Evolutionary conservation across 2,113 vertebrate species (phyloP).

Genomic region (Malaclemys terrapin): DNA sequence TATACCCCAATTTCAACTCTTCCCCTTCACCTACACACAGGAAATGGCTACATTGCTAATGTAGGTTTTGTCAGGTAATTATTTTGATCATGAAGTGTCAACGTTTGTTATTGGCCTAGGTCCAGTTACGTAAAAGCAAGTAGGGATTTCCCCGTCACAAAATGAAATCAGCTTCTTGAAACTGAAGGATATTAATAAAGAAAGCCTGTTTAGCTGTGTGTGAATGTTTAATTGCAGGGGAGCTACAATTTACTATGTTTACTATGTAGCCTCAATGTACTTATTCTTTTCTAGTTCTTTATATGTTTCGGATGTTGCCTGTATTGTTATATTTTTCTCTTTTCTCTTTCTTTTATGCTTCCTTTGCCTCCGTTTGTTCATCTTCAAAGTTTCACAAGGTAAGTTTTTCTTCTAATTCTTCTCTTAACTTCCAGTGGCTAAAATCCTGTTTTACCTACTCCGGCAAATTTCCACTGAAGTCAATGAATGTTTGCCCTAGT

Average conservation of each 20-base stretch:
- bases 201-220: neutral
- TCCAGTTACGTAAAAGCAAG: neutral
- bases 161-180: neutral
- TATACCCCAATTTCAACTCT: neutral
- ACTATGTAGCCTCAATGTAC: conserved; percentile 16
- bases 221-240: conserved; percentile 7
- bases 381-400: conserved; percentile 89
- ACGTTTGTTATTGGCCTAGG: accelerated
- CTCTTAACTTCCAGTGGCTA: neutral
- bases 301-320: neutral
- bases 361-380: conserved; percentile 69
- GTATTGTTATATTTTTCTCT: conserved; percentile 70
- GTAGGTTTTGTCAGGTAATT: neutral
- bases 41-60: accelerated
- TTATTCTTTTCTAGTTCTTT: conserved; percentile 48
- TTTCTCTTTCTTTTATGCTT: conserved; percentile 72
- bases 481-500: accelerated
- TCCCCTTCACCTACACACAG: neutral
- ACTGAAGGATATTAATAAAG: neutral
- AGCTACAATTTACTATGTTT: conserved; percentile 33
- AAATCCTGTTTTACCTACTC: neutral
- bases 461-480: neutral
- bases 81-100: neutral
- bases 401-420: conserved; percentile 66
- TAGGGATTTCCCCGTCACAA: neutral